Base-by-base conservation (phyloP, 1,140 invertebrate species). In the Drosophila bocki region DNA sequence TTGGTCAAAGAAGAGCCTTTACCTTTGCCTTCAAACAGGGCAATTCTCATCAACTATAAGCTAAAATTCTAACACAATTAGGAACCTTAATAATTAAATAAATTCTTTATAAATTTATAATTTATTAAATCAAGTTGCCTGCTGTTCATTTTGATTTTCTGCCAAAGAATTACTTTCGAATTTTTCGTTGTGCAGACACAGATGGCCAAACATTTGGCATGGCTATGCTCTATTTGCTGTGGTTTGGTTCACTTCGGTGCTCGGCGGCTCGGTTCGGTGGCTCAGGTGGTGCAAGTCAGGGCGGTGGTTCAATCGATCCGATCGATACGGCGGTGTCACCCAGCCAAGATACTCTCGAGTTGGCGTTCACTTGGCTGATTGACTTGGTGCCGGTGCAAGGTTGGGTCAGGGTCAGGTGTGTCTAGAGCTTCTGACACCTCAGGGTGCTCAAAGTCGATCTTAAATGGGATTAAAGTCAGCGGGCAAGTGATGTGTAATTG, bases 191-290 rank as follows among this genome's bases (percentile, higher is more conserved):
- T 42, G 68, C 68, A 65, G 82, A 75, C 57, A 85, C 78, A 85
- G 78, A 81, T 84, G 78, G 82, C 50, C 82, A 85, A 78, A 80
- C 74, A 69, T 67, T 74, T 45, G 83, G 59, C 75, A 78, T 82
- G 61, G 75, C 62, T 78, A 80, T 81, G 83, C 83, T 87, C 83
- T 77, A 87, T 87, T 87, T 87, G 83, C 63, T 50, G 50, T 8
- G 33, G 51, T 22, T 54, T 37, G 19, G 51, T 37, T 54, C 51
- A 51, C 29, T 51, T 51, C 29, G 65, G 13, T 60, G 61, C 26
- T 53, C 48, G 17, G 35, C 39, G 29, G 47, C 0, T 9, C 41
- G 69, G 59, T 63, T 57, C 69, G 15, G 69, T 63, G 67, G 65
- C 26, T 71, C n/a, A 19, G 47, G 65, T 70, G 69, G 51, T 58